A percentile compares a stretch with the other conserved stretches of the same genome.
phyloP scores from a whole-genome alignment of 2,113 vertebrate species.

The Sorex fumeus region DNA sequence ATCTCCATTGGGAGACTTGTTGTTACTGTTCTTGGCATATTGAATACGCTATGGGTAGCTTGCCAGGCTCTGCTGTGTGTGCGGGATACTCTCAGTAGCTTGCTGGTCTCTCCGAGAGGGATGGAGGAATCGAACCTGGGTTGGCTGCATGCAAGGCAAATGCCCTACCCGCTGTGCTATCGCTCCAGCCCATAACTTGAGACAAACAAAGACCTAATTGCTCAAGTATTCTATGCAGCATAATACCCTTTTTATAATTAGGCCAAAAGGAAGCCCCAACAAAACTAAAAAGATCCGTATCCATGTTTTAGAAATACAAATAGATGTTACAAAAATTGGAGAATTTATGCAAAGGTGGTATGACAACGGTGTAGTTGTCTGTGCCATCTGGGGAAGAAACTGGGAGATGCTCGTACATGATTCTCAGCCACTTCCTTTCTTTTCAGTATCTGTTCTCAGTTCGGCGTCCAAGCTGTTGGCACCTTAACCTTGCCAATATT shows the following conservation, averaged over 20 bases:
- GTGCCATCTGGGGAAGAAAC: not conserved
- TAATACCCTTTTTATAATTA: not conserved
- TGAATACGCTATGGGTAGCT: too few species aligned
- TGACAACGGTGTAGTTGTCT: not conserved
- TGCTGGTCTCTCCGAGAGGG: too few species aligned
- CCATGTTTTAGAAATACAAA: conserved; percentile 50
- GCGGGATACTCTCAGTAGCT: too few species aligned
- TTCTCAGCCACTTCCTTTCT: conserved; percentile 8
- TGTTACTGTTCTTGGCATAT: too few species aligned
- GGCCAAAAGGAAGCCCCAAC: not conserved
- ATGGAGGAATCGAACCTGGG: too few species aligned
- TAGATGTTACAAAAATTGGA: not conserved
- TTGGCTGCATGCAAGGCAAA: too few species aligned
- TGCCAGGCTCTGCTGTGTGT: too few species aligned
- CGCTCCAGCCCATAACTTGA: too few species aligned
- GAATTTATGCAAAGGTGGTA: too few species aligned
- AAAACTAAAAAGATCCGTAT: not conserved
- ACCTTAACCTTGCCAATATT: not conserved
- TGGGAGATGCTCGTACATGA: not conserved
- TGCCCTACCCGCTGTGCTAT: too few species aligned
- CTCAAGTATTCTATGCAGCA: not conserved
- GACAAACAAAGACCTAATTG: conserved; percentile 3
- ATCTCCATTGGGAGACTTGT: too few species aligned
- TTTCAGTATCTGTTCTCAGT: not conserved
- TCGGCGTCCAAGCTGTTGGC: not conserved